phyloP scores from a whole-genome alignment of 1,140 invertebrate genomes.

The Drosophila ironensis region DNA sequence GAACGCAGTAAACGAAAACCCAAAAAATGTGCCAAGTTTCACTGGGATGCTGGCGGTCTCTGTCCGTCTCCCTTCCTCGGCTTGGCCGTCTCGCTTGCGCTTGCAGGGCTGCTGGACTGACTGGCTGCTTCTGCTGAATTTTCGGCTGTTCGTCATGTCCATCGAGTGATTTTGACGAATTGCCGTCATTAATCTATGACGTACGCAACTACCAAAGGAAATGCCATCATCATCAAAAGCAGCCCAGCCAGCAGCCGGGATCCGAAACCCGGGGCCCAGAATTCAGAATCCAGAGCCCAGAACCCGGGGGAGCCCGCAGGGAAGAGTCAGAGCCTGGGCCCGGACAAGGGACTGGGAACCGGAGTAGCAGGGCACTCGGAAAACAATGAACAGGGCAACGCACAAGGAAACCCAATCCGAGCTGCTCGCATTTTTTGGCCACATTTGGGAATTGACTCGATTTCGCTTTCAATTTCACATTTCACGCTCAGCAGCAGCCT shows the following conservation, averaged over 20 bases:
- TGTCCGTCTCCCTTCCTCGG: not conserved
- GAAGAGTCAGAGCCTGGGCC: conserved; percentile 17
- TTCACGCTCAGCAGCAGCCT: conserved; percentile 19
- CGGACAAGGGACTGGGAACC: conserved; percentile 14
- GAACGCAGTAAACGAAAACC: conserved; percentile 13
- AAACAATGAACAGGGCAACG: conserved; percentile 40
- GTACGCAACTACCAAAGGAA: conserved; percentile 82
- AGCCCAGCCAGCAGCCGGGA: conserved; percentile 56
- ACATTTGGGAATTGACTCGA: conserved; percentile 63
- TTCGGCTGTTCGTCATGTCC: conserved; percentile 80
- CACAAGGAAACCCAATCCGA: conserved; percentile 38
- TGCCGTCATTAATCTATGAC: conserved; percentile 82
- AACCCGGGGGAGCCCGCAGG: conserved; percentile 49
- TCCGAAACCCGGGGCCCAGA: conserved; percentile 12
- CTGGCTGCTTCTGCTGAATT: conserved; percentile 65
- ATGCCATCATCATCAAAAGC: conserved; percentile 81
- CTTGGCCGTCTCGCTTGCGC: conserved; percentile 1
- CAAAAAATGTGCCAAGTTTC: conserved; percentile 26
- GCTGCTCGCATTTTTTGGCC: conserved; percentile 5
- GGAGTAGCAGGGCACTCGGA: conserved; percentile 15
- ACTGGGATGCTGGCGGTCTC: conserved; percentile 5
- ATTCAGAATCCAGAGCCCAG: conserved; percentile 18
- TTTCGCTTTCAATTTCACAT: conserved; percentile 68
- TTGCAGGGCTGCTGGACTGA: conserved; percentile 9
- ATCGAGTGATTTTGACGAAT: conserved; percentile 82